Conservation (phyloP, 2,113 vertebrate genomes). For the Rhagologus leucostigma region DNA sequence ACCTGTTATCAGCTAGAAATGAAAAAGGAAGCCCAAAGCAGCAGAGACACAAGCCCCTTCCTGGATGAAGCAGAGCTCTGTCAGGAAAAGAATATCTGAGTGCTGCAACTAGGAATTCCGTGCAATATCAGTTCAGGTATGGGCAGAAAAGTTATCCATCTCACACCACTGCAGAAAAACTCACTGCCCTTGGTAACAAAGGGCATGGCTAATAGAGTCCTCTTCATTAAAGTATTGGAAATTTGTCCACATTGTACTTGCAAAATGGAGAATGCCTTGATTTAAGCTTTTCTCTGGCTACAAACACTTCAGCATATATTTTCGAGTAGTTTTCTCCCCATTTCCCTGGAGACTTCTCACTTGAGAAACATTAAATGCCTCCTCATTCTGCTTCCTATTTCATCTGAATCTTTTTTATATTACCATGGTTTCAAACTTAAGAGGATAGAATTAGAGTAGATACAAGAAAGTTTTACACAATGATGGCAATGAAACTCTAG, state of each 20-base stretch:
- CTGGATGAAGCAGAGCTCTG: neutral
- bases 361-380: neutral
- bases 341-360: neutral
- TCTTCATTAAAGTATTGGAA: neutral
- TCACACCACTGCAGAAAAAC: neutral
- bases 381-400: neutral
- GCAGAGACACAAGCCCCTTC: neutral
- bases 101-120: neutral
- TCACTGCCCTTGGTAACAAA: neutral
- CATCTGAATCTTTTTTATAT: neutral
- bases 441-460: neutral
- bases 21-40: neutral
- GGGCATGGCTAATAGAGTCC: neutral
- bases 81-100: neutral
- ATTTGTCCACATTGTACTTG: neutral
- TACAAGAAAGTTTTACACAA: neutral
- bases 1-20: neutral
- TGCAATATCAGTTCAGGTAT: neutral
- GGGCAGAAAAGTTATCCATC: neutral
- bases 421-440: neutral
- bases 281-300: neutral
- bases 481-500: neutral
- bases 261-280: neutral
- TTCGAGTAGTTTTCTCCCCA: neutral
- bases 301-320: neutral